Evolutionary conservation across 2,797 vertebrate genomes (phyloP).

Genomic region (Vireo griseus): DNA sequence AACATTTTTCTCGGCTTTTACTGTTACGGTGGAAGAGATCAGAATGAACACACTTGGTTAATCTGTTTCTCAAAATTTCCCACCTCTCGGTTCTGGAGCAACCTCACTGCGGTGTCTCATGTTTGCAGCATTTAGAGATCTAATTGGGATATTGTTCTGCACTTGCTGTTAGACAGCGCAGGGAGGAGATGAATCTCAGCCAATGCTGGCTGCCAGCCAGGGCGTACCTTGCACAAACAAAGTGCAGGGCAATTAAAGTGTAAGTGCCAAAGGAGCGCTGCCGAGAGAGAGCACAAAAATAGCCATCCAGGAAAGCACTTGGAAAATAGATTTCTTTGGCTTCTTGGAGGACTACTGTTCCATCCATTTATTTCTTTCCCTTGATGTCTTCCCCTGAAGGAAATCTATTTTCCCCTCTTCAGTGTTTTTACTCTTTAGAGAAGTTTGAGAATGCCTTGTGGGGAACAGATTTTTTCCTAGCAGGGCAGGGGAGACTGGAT

Average conservation of each 20-base stretch:
- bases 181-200: slow-evolving; percentile 73
- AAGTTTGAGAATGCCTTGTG: neutral
- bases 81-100: slow-evolving; percentile 6
- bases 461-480: neutral
- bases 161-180: slow-evolving; percentile 71
- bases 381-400: neutral
- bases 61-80: slow-evolving; percentile 16
- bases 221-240: slow-evolving; percentile 69
- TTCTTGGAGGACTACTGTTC: neutral
- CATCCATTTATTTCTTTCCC: neutral
- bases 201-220: slow-evolving; percentile 69
- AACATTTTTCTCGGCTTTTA: neutral
- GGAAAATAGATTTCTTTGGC: slow-evolving; percentile 37
- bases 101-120: neutral
- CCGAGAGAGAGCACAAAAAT: slow-evolving; percentile 56
- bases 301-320: slow-evolving; percentile 44
- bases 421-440: neutral
- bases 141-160: slow-evolving; percentile 78
- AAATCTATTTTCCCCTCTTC: neutral
- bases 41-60: neutral
- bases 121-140: slow-evolving; percentile 71
- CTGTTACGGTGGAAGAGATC: neutral
- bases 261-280: neutral
- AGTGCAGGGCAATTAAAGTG: slow-evolving; percentile 75
- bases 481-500: neutral